Conservation (phyloP, 2,113 vertebrate genomes). For the Phrynosoma blainvillii region DNA sequence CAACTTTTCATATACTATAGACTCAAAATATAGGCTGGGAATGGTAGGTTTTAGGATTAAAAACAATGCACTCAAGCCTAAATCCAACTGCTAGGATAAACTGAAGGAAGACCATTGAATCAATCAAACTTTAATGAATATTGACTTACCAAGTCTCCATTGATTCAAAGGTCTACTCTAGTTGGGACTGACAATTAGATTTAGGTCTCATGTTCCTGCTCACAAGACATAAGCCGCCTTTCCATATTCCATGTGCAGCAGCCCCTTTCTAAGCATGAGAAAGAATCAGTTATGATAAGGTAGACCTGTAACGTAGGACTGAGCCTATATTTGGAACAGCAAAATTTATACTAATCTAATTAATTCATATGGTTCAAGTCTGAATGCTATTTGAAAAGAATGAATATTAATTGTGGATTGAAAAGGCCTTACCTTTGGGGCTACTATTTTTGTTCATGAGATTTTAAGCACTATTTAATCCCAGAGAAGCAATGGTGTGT, state of each 20-base stretch:
- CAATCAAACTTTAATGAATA: no score
- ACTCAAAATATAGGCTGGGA: background rate
- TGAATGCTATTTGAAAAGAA: background rate
- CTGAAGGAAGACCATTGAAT: no score
- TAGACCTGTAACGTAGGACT: background rate
- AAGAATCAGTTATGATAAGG: background rate
- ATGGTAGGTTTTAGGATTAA: background rate
- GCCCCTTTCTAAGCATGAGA: background rate
- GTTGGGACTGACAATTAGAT: no score
- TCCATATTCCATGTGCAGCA: background rate
- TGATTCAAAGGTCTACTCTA: no score
- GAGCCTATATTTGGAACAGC: background rate
- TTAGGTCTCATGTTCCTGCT: background rate
- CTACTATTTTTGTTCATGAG: background rate
- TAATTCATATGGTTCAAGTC: background rate
- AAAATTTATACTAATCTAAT: background rate
- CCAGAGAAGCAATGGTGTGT: background rate
- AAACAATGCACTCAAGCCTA: background rate
- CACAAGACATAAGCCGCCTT: background rate
- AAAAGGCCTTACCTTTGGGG: background rate
- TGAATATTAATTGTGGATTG: background rate
- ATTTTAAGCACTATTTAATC: background rate
- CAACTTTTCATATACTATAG: background rate
- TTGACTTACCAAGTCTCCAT: no score
- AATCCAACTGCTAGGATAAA: no score